phyloP scores from a whole-genome alignment of 2,113 vertebrate genomes.

The Ammodytes marinus region DNA sequence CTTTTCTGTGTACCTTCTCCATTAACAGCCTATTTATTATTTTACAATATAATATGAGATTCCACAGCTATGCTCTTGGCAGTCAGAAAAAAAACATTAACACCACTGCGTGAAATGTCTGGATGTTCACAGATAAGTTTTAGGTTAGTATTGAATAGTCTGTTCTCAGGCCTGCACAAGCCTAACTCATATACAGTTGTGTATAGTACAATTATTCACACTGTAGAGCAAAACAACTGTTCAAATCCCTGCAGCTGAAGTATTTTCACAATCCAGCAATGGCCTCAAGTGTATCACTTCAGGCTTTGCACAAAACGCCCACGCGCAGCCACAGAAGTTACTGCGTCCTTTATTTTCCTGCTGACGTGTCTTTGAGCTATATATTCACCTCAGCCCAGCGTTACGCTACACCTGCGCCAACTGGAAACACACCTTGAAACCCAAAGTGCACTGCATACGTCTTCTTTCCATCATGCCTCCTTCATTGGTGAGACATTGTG shows the following conservation, averaged over 20 bases:
- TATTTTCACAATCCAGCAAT: slow-evolving; percentile 21
- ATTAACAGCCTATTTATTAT: slow-evolving; percentile 4
- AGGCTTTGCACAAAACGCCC: slow-evolving; percentile 17
- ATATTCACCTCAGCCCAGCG: not conserved
- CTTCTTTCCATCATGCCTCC: not conserved
- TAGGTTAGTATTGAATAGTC: not conserved
- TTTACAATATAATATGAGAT: not conserved
- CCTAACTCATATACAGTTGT: not conserved
- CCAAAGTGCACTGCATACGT: not conserved
- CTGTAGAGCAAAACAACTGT: not conserved
- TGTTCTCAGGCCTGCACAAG: not conserved
- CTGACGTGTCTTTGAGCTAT: slow-evolving; percentile 1
- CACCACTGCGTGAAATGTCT: not conserved
- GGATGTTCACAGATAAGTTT: slow-evolving; percentile 1
- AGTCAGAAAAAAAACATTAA: slow-evolving; percentile 13
- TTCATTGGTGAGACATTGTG: not conserved
- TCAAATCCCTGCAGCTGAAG: slow-evolving; percentile 8
- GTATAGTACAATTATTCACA: slow-evolving; percentile 12
- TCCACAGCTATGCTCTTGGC: not conserved
- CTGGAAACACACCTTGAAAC: slow-evolving; percentile 6
- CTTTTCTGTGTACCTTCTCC: not conserved
- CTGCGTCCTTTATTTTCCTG: slow-evolving; percentile 6
- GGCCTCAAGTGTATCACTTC: slow-evolving; percentile 11
- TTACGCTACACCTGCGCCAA: slow-evolving; percentile 30
- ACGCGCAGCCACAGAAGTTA: slow-evolving; percentile 9